These are phyloP conservation scores for Pleuronectes platessa DNA, from an alignment of 2,113 vertebrate genomes.

Conservation along the genomic window DNA sequence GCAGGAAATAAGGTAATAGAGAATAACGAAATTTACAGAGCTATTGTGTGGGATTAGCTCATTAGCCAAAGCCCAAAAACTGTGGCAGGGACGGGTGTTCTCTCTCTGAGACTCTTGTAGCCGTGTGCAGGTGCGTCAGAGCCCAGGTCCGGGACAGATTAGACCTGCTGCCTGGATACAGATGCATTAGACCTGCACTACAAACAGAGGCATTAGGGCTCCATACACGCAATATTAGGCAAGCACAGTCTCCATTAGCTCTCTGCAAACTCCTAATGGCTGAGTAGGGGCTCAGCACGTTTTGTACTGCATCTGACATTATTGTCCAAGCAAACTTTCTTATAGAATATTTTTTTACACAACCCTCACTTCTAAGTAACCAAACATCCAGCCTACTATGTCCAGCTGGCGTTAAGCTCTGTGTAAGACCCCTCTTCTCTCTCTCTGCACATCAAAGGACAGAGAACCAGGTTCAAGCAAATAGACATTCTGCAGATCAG, in stretches of 20 bases:
- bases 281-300: conserved; percentile 46
- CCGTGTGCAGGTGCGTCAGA: conserved; percentile 72
- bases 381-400: conserved; percentile 35
- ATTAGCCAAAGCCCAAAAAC: conserved; percentile 35
- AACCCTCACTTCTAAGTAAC: conserved; percentile 18
- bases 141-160: conserved; percentile 61
- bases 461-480: conserved; percentile 40
- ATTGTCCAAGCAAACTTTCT: conserved; percentile 33
- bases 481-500: conserved; percentile 44
- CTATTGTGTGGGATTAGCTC: conserved; percentile 26
- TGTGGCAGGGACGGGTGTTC: neutral
- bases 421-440: neutral
- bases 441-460: conserved; percentile 12
- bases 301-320: conserved; percentile 25
- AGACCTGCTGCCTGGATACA: conserved; percentile 73
- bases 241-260: conserved; percentile 50
- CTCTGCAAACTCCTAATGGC: conserved; percentile 62
- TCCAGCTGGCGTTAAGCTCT: conserved; percentile 30
- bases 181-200: conserved; percentile 67
- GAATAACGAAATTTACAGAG: neutral
- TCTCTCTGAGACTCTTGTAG: conserved; percentile 55
- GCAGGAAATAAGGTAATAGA: neutral
- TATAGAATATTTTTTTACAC: neutral
- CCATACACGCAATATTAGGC: conserved; percentile 46
- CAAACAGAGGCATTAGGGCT: conserved; percentile 69